These are phyloP conservation scores for Coreius guichenoti DNA, from an alignment of 2,797 vertebrate genomes.

Conservation along the genomic window DNA sequence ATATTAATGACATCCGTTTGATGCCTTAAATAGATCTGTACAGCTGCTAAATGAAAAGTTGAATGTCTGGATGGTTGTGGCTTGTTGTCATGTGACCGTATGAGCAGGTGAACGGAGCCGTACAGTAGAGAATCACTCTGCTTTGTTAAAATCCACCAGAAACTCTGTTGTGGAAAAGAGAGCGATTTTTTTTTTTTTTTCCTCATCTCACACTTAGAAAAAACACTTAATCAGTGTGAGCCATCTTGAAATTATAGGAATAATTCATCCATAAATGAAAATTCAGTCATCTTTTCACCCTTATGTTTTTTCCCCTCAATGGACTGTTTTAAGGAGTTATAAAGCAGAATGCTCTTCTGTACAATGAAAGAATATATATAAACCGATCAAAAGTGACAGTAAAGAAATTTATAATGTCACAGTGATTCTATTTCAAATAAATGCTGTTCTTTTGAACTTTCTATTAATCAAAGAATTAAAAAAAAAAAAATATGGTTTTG, in stretches of 20 bases:
- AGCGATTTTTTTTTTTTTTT: conserved; percentile 14
- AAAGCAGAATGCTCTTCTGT: neutral
- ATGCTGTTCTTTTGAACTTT: too few species aligned
- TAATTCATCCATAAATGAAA: conserved; percentile 2
- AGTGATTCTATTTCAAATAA: too few species aligned
- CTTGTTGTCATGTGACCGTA: conserved; percentile 47
- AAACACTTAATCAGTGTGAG: too few species aligned
- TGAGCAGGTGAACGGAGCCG: conserved; percentile 68
- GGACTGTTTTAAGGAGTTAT: neutral
- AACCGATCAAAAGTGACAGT: too few species aligned
- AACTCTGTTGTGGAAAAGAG: conserved; percentile 38
- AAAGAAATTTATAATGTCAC: too few species aligned
- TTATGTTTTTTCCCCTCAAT: neutral
- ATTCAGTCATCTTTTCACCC: neutral
- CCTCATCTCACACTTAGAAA: neutral
- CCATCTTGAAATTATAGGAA: neutral
- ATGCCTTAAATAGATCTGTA: conserved; percentile 80
- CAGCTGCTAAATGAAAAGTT: conserved; percentile 69
- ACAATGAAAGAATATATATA: neutral
- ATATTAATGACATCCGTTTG: neutral
- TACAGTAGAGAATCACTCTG: conserved; percentile 79
- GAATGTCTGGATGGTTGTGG: conserved; percentile 68
- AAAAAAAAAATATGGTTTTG: too few species aligned
- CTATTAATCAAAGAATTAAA: too few species aligned
- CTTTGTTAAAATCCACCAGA: conserved; percentile 52